These are phyloP conservation scores for Popillia japonica DNA, from an alignment of 1,140 invertebrate species.

Conservation along the genomic window DNA sequence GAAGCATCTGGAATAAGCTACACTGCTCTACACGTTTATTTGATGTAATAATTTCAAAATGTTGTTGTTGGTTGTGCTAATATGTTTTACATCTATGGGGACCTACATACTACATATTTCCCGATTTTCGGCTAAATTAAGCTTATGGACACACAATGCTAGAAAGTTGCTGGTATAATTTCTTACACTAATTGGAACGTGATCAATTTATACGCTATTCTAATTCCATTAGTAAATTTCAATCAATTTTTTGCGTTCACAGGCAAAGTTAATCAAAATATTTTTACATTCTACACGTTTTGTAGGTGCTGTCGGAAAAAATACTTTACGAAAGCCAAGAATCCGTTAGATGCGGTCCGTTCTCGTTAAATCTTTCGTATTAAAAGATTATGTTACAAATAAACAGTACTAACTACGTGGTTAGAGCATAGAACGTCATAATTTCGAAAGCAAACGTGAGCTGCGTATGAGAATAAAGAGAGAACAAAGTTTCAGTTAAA, in stretches of 20 bases:
- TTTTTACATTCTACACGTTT: not conserved
- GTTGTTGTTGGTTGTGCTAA: no score
- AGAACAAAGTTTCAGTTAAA: constrained; percentile 8
- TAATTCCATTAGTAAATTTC: not conserved
- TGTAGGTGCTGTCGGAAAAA: not conserved
- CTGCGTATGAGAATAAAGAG: constrained; percentile 1
- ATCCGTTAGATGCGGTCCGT: not conserved
- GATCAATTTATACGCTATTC: not conserved
- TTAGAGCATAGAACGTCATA: constrained; percentile 14
- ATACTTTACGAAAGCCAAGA: not conserved
- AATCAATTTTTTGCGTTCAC: not conserved
- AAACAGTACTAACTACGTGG: not conserved
- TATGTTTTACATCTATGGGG: no score
- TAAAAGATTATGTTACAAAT: constrained; percentile 19
- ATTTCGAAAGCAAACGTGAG: constrained; percentile 3
- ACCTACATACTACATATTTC: no score
- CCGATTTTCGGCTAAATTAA: no score
- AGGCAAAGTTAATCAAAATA: not conserved
- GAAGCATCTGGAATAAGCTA: no score
- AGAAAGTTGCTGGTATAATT: no score
- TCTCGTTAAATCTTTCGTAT: not conserved
- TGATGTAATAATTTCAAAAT: no score
- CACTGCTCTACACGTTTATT: no score
- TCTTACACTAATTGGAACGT: no score
- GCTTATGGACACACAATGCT: no score